phyloP scores from a whole-genome alignment of 64 coral and sea anemone species.

The Pocillopora damicornis region DNA sequence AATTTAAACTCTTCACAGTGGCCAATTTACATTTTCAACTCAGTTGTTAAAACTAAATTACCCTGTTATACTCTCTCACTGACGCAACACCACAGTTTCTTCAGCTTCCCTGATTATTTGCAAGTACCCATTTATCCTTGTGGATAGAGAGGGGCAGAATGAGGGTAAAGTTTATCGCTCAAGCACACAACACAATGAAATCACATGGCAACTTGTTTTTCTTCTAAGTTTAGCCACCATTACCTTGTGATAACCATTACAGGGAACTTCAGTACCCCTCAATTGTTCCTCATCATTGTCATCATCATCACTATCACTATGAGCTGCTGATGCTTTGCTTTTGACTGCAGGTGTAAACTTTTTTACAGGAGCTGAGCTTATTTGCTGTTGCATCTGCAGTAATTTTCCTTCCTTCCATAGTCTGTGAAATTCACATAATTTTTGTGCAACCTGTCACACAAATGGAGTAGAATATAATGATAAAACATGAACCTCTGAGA shows the following conservation, averaged over 20 bases:
- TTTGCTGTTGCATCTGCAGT: slow-evolving; percentile 38
- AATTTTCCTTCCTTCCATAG: slow-evolving; percentile 54
- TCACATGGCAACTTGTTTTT: no score
- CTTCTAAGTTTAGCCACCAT: background rate
- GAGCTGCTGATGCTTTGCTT: background rate
- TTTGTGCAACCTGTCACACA: slow-evolving; percentile 41
- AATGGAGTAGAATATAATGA: background rate
- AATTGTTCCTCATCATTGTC: background rate
- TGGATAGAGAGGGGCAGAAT: no score
- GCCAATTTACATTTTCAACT: no score
- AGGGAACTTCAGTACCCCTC: background rate
- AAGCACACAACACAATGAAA: no score
- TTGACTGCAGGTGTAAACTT: slow-evolving; percentile 20
- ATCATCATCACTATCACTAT: slow-evolving; percentile 25
- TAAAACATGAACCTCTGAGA: no score
- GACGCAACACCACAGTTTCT: no score
- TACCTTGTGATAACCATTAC: slow-evolving; percentile 42
- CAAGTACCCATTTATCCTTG: no score
- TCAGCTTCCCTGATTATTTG: no score
- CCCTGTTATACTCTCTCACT: no score
- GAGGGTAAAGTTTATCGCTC: no score
- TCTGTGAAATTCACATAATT: slow-evolving; percentile 49
- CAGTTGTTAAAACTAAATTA: no score
- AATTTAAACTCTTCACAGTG: no score
- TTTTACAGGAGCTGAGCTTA: slow-evolving; percentile 5